phyloP scores from a whole-genome alignment of 2,113 vertebrate species.

The Phodopus roborovskii region DNA sequence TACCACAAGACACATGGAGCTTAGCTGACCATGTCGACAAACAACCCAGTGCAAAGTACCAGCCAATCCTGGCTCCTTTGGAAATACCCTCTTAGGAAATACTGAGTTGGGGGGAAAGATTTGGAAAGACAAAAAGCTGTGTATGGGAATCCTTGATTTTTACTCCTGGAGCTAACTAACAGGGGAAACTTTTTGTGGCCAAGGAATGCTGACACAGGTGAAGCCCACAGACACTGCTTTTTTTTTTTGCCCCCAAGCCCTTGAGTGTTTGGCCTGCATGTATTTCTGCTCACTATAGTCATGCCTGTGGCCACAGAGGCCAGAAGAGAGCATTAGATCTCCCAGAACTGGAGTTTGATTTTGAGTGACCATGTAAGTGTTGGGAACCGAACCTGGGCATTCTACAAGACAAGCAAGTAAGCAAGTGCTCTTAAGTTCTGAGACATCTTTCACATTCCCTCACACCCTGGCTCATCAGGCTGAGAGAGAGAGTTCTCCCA shows the following conservation, averaged over 20 bases:
- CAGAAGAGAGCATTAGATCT: not conserved
- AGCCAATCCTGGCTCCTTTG: not conserved
- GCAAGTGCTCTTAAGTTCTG: not conserved
- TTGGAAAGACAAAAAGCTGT: not conserved
- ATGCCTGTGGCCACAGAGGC: not conserved
- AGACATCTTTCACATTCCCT: not conserved
- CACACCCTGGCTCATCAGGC: not conserved
- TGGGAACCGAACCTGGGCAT: not conserved
- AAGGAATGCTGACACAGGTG: not conserved
- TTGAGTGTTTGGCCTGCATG: not conserved
- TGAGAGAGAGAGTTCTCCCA: not conserved
- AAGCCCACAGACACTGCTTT: not conserved
- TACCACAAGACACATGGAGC: constrained; percentile 42
- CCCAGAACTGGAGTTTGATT: not conserved
- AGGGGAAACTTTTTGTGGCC: not conserved
- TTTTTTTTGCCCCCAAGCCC: not conserved
- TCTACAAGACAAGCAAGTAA: not conserved
- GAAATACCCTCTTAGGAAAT: not conserved
- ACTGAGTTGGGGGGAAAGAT: not conserved
- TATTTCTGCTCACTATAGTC: not conserved
- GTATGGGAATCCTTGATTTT: not conserved
- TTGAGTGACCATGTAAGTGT: not conserved
- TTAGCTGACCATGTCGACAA: constrained; percentile 34
- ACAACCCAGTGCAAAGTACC: not conserved
- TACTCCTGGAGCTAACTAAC: accelerated